Conservation (phyloP, 2,888 invertebrate genomes). For the Ormyrus pomaceus region DNA sequence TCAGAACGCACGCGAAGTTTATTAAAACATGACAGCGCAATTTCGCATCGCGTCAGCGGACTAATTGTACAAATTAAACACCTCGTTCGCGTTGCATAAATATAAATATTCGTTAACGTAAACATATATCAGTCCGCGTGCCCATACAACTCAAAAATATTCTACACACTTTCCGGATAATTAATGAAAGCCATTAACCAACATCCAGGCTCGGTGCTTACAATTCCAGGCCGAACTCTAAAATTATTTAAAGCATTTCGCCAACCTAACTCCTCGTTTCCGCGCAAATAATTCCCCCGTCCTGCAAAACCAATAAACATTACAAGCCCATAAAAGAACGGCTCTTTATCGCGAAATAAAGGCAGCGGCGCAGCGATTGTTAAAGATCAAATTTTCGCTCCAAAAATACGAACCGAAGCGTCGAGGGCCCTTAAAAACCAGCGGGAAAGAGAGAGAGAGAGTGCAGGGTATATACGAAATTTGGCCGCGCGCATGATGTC, state of each 20-base stretch:
- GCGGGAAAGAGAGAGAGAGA: constrained; percentile 10
- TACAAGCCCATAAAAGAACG: not conserved
- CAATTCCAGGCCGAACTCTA: too few species aligned
- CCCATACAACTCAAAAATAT: not conserved
- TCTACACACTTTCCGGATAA: not conserved
- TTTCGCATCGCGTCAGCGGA: not conserved
- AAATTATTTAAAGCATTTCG: too few species aligned
- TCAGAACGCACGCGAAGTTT: not conserved
- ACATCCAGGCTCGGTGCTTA: too few species aligned
- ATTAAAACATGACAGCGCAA: constrained; percentile 4
- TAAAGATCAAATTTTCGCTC: constrained; percentile 9
- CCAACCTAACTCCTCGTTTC: too few species aligned
- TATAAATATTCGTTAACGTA: constrained; percentile 23
- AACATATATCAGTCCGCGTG: not conserved
- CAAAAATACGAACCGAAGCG: not conserved
- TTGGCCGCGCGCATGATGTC: constrained; percentile 30
- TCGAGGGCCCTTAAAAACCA: not conserved
- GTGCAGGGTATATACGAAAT: constrained; percentile 35
- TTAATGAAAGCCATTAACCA: not conserved
- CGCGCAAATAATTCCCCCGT: not conserved
- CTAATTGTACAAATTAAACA: constrained; percentile 24
- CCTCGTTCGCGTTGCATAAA: constrained; percentile 10
- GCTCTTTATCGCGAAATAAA: too few species aligned
- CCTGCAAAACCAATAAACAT: not conserved
- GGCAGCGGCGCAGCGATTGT: too few species aligned